A percentile compares a stretch with the other conserved stretches of the same genome.
These are phyloP conservation scores for Phragmatobia fuliginosa DNA, from an alignment of 2,888 invertebrate genomes.

Conservation along the genomic window DNA sequence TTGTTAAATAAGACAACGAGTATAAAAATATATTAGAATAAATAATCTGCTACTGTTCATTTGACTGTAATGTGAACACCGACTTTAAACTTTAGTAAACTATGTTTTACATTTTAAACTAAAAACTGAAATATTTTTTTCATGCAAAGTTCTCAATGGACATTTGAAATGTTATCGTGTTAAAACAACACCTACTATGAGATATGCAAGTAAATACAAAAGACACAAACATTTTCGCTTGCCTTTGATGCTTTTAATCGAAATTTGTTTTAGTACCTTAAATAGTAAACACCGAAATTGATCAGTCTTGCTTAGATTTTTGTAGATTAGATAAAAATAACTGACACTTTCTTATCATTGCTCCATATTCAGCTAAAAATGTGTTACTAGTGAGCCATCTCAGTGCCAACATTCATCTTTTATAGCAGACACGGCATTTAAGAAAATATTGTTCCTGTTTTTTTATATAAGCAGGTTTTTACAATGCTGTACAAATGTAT, in stretches of 20 bases:
- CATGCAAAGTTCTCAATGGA: too few relatives aligned
- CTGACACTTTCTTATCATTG: conserved; percentile 19
- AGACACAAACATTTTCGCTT: too few relatives aligned
- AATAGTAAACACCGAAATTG: background rate
- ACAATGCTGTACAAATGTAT: conserved; percentile 28
- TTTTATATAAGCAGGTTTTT: background rate
- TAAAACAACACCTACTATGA: too few relatives aligned
- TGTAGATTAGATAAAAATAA: conserved; percentile 22
- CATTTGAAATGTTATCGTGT: too few relatives aligned
- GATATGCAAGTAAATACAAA: too few relatives aligned
- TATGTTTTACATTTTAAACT: too few relatives aligned
- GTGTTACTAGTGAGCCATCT: conserved; percentile 3
- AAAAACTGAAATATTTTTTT: too few relatives aligned
- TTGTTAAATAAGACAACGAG: background rate
- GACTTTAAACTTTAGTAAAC: too few relatives aligned
- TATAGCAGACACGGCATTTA: background rate
- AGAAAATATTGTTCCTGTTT: background rate
- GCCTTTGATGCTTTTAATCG: too few relatives aligned
- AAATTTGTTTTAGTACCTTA: too few relatives aligned
- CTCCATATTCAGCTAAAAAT: conserved; percentile 3
- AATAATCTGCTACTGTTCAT: too few relatives aligned
- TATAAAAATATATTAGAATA: background rate
- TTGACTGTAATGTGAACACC: too few relatives aligned
- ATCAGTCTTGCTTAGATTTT: conserved; percentile 4
- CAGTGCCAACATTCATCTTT: background rate